Evolutionary conservation across 2,113 vertebrate species (phyloP), one percentile per base, ranked within the genome.

Genomic region (Takifugu bimaculatus): DNA sequence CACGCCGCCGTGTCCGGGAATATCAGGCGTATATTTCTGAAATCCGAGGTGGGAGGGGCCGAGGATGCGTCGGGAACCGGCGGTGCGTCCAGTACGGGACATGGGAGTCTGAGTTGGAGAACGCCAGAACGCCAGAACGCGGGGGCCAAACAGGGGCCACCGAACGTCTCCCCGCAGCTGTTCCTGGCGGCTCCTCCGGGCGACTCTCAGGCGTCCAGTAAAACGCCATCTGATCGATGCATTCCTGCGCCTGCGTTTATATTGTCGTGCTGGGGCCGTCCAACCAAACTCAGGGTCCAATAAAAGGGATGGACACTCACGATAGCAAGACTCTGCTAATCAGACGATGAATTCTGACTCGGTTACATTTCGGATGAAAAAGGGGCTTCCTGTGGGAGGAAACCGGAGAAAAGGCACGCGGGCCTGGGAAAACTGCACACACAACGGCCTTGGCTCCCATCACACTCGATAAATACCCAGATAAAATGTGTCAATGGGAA

Each of bases 121-220:
- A 1, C 49, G 82, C 82, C 76, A 81, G 75, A 72, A 77, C 25
- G 72, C 65, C 72, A 85, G 81, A 86, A 78, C 79, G 71, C 35
- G 61, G 60, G 60, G 78, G 71, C 76, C 80, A 77, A 71, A 71
- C 69, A 74, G 82, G 71, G 77, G 84, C 70, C 64, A 85, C 56
- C 13, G 20, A 83, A 87, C 87, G 81, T 82, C 83, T 85, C 72
- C 52, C 50, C 32, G 50, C 85, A 87, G 82, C 78, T 85, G 85
- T 85, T 73, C 56, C 65, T 65, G 67, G 67, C 62, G 26, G 49
- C 59, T 74, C 69, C 25, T 20, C 20, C 20, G 20, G 57, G 68
- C 92, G 90, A 91, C 90, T 84, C 85, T 60, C 78, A 68, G 90
- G 88, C 84, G 10, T 91, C 91, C 90, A 85, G 72, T 83, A 82